Conservation (phyloP, 2,888 invertebrate genomes). For the Conistra vaccinii region DNA sequence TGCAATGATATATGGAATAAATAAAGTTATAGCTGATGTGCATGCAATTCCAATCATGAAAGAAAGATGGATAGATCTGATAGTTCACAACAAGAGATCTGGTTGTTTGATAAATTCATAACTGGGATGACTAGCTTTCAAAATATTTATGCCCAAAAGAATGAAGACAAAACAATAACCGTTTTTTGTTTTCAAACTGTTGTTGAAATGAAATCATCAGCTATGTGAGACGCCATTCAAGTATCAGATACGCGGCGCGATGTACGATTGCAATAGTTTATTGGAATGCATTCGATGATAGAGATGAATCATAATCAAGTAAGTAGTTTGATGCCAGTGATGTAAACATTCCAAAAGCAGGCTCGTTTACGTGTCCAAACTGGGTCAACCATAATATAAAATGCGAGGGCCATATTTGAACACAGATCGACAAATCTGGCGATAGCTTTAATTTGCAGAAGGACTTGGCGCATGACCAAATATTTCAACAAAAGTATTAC, state of each 20-base stretch:
- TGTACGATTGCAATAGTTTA: conserved; percentile 49
- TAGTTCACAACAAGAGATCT: conserved; percentile 13
- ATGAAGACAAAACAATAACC: conserved; percentile 41
- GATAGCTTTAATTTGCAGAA: conserved; percentile 37
- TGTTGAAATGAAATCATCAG: conserved; percentile 48
- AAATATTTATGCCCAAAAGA: conserved; percentile 41
- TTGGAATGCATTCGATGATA: conserved; percentile 43
- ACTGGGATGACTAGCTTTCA: conserved; percentile 17
- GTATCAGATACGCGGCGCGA: conserved; percentile 29
- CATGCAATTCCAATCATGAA: conserved; percentile 26
- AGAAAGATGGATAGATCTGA: conserved; percentile 21
- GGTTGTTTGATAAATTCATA: conserved; percentile 33
- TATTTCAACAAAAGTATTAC: conserved; percentile 39
- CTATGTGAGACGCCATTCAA: conserved; percentile 7
- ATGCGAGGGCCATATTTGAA: conserved; percentile 47
- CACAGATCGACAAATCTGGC: conserved; percentile 51
- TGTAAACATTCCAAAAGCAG: conserved; percentile 50
- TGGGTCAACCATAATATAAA: conserved; percentile 54
- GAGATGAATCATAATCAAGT: conserved; percentile 50
- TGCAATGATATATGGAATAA: conserved; percentile 42
- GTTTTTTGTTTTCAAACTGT: conserved; percentile 42
- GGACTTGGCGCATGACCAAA: conserved; percentile 60
- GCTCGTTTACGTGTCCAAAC: conserved; percentile 42
- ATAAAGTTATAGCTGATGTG: conserved; percentile 27
- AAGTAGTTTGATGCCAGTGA: conserved; percentile 37